Percentiles rank a stretch among this genome's conserved stretches.
phyloP scores from a whole-genome alignment of 2,888 invertebrate genomes.

The Dichetophora obliterata region DNA sequence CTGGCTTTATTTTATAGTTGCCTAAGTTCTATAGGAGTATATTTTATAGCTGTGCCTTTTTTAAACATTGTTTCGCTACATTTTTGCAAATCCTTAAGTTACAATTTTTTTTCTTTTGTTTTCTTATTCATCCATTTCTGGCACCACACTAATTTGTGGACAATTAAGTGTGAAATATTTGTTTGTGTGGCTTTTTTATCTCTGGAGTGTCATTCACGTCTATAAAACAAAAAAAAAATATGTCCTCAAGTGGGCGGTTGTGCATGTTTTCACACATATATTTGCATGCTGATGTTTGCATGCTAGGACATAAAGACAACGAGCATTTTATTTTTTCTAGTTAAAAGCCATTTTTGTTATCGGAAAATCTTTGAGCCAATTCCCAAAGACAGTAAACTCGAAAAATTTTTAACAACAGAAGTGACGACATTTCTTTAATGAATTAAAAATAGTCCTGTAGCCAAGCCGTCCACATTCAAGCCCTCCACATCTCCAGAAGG shows the following conservation, averaged over 20 bases:
- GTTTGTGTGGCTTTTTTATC: constrained; percentile 5
- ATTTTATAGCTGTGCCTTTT: constrained; percentile 20
- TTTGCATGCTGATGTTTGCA: background rate
- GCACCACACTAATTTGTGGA: constrained; percentile 37
- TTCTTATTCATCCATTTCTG: background rate
- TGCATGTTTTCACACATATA: background rate
- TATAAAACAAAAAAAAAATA: background rate
- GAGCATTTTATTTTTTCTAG: no score
- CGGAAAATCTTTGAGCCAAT: no score
- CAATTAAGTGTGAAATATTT: constrained; percentile 40
- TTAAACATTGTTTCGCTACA: constrained; percentile 7
- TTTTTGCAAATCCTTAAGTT: background rate
- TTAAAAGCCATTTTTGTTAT: no score
- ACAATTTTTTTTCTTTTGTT: background rate
- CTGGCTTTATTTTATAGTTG: constrained; percentile 7
- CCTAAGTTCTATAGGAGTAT: background rate
- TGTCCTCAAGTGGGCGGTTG: background rate
- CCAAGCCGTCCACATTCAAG: no score
- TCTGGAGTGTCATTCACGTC: background rate
- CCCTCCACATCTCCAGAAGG: no score
- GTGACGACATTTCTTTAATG: no score
- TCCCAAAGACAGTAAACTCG: no score
- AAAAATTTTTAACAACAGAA: no score
- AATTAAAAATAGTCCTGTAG: no score
- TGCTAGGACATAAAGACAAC: background rate